Conservation (phyloP, 2,113 vertebrate species). For the Poicephalus meyeri region DNA sequence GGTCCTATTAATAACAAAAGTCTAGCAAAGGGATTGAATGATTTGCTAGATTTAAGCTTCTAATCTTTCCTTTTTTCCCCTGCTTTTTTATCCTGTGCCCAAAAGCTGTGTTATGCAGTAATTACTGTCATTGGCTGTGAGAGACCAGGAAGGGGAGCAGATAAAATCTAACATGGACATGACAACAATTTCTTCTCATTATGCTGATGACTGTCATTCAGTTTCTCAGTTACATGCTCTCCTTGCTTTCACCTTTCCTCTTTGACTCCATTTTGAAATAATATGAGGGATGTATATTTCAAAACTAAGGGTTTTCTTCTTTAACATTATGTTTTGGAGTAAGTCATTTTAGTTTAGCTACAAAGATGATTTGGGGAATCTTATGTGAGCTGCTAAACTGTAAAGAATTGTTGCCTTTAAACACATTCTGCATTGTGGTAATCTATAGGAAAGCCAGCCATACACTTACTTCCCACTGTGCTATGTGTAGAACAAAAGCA, state of each 20-base stretch:
- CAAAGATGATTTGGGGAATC: background rate
- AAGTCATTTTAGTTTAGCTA: background rate
- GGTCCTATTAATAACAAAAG: background rate
- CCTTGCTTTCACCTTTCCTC: constrained; percentile 35
- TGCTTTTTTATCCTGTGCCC: background rate
- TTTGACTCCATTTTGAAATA: background rate
- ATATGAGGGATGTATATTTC: background rate
- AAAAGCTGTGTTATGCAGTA: background rate
- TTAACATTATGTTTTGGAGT: background rate
- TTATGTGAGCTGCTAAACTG: background rate
- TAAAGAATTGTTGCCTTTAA: background rate
- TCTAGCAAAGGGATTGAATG: background rate
- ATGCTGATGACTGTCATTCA: background rate
- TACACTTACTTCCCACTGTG: background rate
- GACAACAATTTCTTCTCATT: background rate
- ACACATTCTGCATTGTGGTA: background rate
- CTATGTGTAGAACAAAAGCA: background rate
- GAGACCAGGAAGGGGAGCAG: background rate
- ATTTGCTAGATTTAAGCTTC: background rate
- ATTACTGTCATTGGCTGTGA: constrained; percentile 21
- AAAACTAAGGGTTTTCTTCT: background rate
- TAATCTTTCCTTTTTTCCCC: background rate
- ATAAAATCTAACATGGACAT: background rate
- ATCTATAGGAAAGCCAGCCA: background rate
- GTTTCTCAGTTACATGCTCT: background rate